phyloP scores from a whole-genome alignment of 2,888 invertebrate genomes.

The Nomada goodeniana region DNA sequence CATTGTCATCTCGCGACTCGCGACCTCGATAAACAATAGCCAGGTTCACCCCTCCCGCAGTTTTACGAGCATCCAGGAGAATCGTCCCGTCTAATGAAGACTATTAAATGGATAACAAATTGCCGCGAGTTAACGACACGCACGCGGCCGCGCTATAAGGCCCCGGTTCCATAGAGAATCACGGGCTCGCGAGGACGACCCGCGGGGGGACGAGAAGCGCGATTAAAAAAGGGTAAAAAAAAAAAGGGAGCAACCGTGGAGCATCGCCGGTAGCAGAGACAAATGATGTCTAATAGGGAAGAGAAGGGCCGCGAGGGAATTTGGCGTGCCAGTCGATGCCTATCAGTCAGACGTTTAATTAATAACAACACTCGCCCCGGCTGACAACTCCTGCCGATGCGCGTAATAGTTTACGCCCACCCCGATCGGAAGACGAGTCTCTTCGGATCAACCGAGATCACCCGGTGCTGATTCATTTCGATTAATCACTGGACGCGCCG shows the following conservation, averaged over 20 bases:
- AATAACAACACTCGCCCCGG: slow-evolving; percentile 81
- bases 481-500: slow-evolving; percentile 63
- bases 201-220: slow-evolving; percentile 13
- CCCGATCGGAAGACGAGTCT: slow-evolving; percentile 73
- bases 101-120: slow-evolving; percentile 39
- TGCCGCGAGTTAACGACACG: slow-evolving; percentile 15
- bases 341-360: slow-evolving; percentile 83
- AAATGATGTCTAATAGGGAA: slow-evolving; percentile 83
- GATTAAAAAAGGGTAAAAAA: slow-evolving; percentile 20
- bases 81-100: slow-evolving; percentile 13
- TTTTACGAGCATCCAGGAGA: slow-evolving; percentile 15
- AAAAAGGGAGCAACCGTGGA: slow-evolving; percentile 61
- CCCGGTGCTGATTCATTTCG: slow-evolving; percentile 75
- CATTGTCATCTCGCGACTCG: not conserved
- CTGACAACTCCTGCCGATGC: slow-evolving; percentile 80
- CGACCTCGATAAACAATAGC: slow-evolving; percentile 17
- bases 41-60: not conserved
- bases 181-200: not conserved
- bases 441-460: slow-evolving; percentile 41
- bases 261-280: slow-evolving; percentile 79
- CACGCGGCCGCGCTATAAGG: not conserved
- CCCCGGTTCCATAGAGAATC: slow-evolving; percentile 8
- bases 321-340: slow-evolving; percentile 77
- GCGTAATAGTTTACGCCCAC: slow-evolving; percentile 82
- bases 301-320: slow-evolving; percentile 76